phyloP scores from a whole-genome alignment of 1,140 invertebrate species.

The Drosophila kanapiae region DNA sequence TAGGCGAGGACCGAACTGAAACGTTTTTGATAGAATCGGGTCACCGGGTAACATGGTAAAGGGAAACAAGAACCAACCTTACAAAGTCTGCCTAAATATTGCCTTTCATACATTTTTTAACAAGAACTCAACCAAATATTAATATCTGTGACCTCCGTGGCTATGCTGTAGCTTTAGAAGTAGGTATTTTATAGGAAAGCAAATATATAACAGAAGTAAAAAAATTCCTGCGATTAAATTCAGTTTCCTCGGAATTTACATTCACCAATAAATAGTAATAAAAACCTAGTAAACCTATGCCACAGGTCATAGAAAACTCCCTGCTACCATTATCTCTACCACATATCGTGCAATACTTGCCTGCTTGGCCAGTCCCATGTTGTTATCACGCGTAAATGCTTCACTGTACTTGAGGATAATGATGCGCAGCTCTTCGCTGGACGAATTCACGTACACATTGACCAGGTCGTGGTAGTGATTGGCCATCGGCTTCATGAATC shows the following conservation, averaged over 20 bases:
- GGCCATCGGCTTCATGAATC: constrained; percentile 96
- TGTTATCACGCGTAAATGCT: constrained; percentile 93
- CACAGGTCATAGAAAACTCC: neutral
- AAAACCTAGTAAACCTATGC: neutral
- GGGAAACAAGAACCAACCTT: too few species aligned
- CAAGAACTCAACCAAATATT: too few species aligned
- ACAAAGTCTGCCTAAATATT: too few species aligned
- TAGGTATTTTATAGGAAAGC: too few species aligned
- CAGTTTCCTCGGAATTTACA: neutral
- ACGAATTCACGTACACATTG: constrained; percentile 92
- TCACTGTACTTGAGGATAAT: constrained; percentile 93
- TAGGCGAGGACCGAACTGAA: too few species aligned
- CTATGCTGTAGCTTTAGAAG: too few species aligned
- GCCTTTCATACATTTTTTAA: too few species aligned
- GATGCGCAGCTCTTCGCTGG: constrained; percentile 89
- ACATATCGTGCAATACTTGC: constrained; percentile 59
- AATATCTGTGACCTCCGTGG: too few species aligned
- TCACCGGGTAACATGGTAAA: too few species aligned
- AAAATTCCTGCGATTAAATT: too few species aligned
- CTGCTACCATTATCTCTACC: neutral
- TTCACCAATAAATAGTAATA: neutral
- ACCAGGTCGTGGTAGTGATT: constrained; percentile 96
- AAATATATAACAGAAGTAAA: too few species aligned
- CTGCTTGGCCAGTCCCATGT: constrained; percentile 93
- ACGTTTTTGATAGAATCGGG: too few species aligned